phyloP scores from a whole-genome alignment of 1,140 invertebrate genomes.

The Augochlora pura region DNA sequence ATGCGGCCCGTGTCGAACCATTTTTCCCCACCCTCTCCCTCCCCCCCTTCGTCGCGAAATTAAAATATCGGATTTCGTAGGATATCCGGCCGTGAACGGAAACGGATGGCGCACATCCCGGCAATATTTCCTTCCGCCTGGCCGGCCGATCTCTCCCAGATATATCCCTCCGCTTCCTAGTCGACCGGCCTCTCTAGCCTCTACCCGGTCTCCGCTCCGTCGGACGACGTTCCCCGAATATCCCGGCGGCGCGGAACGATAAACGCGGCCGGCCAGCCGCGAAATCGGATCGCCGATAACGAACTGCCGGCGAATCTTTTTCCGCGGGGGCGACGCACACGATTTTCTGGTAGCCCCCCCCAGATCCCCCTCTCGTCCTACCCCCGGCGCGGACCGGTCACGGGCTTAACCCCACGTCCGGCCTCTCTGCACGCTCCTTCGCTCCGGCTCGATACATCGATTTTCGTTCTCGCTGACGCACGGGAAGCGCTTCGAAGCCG shows the following conservation, averaged over 20 bases:
- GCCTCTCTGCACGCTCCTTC: no score
- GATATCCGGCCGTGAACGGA: neutral
- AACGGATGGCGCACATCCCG: neutral
- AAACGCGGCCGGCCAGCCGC: conserved; percentile 36
- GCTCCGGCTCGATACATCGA: no score
- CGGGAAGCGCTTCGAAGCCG: no score
- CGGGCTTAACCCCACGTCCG: no score
- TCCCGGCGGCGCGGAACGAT: conserved; percentile 4
- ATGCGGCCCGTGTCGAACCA: neutral
- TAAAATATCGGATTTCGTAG: conserved; percentile 32
- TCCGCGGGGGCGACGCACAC: no score
- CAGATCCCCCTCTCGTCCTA: no score
- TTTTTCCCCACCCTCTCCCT: neutral
- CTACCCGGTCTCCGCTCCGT: neutral
- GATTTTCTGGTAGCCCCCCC: no score
- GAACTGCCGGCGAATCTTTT: conserved; percentile 10
- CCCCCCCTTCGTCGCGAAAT: no score
- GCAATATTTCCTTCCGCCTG: conserved; percentile 27
- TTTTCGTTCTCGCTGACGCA: no score
- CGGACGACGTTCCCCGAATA: conserved; percentile 19
- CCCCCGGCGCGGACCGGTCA: no score
- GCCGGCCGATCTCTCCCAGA: conserved; percentile 1
- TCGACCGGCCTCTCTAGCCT: no score
- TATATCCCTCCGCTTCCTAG: conserved; percentile 8
- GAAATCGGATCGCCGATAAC: conserved; percentile 47